phyloP scores from a whole-genome alignment of 2,797 vertebrate genomes.

The Pterois miles region DNA sequence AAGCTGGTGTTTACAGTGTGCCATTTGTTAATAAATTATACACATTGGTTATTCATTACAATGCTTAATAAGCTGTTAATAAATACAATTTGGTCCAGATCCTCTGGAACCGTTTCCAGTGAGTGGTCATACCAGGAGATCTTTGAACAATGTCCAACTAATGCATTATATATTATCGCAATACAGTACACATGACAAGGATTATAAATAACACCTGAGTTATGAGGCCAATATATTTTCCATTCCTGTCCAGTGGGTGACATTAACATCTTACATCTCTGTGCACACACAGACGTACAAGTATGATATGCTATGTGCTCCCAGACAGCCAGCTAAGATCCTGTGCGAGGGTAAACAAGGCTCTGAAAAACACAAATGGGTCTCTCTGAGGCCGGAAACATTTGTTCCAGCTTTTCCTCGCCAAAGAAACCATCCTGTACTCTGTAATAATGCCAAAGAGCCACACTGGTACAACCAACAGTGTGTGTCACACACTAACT shows the following conservation, averaged over 20 bases:
- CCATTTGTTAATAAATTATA: background rate
- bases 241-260: background rate
- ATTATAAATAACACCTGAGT: constrained; percentile 23
- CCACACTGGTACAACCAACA: constrained; percentile 49
- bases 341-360: constrained; percentile 34
- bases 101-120: background rate
- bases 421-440: constrained; percentile 60
- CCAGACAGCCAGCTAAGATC: constrained; percentile 8
- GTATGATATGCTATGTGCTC: background rate
- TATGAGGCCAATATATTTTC: constrained; percentile 19
- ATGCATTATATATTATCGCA: background rate
- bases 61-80: background rate
- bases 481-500: constrained; percentile 35
- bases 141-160: background rate
- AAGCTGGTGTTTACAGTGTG: background rate
- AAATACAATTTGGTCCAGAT: background rate
- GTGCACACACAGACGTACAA: constrained; percentile 2
- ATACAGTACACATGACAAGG: background rate
- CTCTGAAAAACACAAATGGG: constrained; percentile 33
- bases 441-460: constrained; percentile 69
- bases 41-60: background rate
- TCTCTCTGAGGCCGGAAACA: constrained; percentile 51
- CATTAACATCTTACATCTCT: background rate
- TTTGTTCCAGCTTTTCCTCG: constrained; percentile 47
- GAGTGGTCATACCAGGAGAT: background rate